Base-by-base conservation (phyloP, 2,113 vertebrate species). In the Laticauda laticaudata region DNA sequence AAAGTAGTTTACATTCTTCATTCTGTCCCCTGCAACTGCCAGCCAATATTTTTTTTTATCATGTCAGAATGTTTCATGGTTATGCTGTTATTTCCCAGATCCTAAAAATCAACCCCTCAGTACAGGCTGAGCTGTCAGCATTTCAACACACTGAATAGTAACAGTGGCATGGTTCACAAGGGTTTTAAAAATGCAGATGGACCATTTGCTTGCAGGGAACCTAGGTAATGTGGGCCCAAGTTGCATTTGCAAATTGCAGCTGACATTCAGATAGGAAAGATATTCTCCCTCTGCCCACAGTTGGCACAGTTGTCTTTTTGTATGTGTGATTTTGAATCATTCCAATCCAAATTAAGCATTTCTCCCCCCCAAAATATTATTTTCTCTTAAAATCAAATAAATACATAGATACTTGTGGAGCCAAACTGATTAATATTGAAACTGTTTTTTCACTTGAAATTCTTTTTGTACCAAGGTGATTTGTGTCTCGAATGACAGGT, bases 401-500 rank as follows among this genome's bases (percentile, higher is more conserved):
- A 89, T 43, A 57, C 94, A 91, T 59, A 69, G 95, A 93, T 91
- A 92, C 94, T 89, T 92, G 75, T 75, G 81, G 69, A 51, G n/a
- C 75, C 61, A 90, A 81, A 45, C 59, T 95, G 89, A 95, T 92
- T 94, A 92, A 94, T 54, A 93, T 87, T 85, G 29, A 56, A 92
- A 95, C 88, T 45, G 93, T 90, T 92, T 96, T 95, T 96, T 88
- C 93, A 57, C 93, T 96, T 93, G 91, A 93, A 90, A 93, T 94
- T 69, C 92, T 93, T 81, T 96, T 93, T 95, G 92, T 95, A 87
- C 39, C 43, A 26, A 89, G 0, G 64, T 94, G 96, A 93, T 91
- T 20, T 51, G 91, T 95, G 94, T 96, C 89, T 92, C 89, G 93
- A 96, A 94, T 97, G 97, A 94, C 96, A 97, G 96, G 96, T 96